Evolutionary conservation across 35 echinoderm and acorn worm species (phyloP).

Genomic region (Apostichopus japonicus): DNA sequence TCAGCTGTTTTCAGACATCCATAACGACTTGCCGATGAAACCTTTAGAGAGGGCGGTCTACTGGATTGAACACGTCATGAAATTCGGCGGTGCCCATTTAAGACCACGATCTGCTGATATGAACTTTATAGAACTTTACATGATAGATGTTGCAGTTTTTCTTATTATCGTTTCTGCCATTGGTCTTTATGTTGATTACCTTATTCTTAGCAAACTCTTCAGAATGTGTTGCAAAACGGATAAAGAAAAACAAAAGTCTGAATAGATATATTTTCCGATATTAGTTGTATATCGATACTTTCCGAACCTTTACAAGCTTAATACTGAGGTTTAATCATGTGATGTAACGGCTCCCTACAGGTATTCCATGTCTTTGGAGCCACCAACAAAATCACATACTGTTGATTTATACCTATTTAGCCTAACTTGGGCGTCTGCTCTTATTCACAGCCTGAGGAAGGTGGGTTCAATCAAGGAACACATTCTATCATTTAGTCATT

Average conservation of each 20-base stretch:
- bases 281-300: not conserved
- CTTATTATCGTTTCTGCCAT: not conserved
- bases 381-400: not conserved
- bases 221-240: not conserved
- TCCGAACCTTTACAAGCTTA: not conserved
- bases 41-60: constrained; percentile 60
- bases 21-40: constrained; percentile 52
- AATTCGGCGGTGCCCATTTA: constrained; percentile 63
- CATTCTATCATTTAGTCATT: too few species aligned
- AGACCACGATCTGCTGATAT: constrained; percentile 44
- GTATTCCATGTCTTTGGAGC: not conserved
- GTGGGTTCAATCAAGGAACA: too few species aligned
- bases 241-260: not conserved
- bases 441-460: not conserved
- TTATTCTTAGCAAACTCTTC: not conserved
- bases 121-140: constrained; percentile 37
- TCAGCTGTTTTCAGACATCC: constrained; percentile 35
- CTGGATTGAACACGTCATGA: constrained; percentile 79
- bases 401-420: not conserved
- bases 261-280: not conserved
- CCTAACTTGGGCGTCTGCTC: not conserved
- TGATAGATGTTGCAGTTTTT: constrained; percentile 42
- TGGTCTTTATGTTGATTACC: constrained; percentile 31
- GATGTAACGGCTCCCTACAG: not conserved
- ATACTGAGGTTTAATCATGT: not conserved